Evolutionary conservation across 2,113 vertebrate genomes (phyloP), one percentile per base, ranked within the genome.

Genomic region (Vicugna pacos): DNA sequence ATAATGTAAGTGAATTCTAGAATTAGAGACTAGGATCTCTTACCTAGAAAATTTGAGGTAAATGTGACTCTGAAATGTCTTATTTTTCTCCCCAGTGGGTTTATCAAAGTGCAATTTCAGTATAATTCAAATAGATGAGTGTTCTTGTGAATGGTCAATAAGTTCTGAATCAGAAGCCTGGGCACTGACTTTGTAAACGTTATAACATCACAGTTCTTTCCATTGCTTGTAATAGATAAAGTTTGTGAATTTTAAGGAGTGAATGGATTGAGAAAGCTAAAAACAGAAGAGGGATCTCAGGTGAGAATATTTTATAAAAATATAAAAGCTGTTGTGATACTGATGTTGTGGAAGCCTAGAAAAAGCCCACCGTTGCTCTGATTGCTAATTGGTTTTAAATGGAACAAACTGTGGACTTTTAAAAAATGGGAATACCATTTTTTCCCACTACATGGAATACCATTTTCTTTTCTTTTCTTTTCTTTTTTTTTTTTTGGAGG

Each of bases 331-430:
- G 35, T 65, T 83, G n/a, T 72, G 72, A 93, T 69, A 52, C 6
- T 73, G 69, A 80, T 70, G 70, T 22, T 95, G 14, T 19, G 13
- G 20, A 24, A 54, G 75, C 32, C 62, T 76, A 73, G 92, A 70
- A 42, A 67, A 70, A 72, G 26, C 38, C 48, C 73, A 46, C 48
- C 73, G 38, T 64, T 88, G 48, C 32, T 77, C 65, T 89, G 85
- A 86, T 58, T 60, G 50, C 56, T 96, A 86, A 94, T 85, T 95
- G 70, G 65, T 54, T 96, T 95, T 87, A 58, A 97, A 89, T 86
- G 79, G 73, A 94, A 92, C 52, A 81, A 93, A 96, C 46, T 88
- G 62, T 86, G 77, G 38, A 77, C 92, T 42, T 42, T 42, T 42
- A 42, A 42, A 42, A 42, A 42, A 42, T 42, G 38, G 38, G 38